A percentile compares a stretch with the other conserved stretches of the same genome.
Evolutionary conservation across 1,140 invertebrate genomes (phyloP).

Genomic region (Triops cancriformis): DNA sequence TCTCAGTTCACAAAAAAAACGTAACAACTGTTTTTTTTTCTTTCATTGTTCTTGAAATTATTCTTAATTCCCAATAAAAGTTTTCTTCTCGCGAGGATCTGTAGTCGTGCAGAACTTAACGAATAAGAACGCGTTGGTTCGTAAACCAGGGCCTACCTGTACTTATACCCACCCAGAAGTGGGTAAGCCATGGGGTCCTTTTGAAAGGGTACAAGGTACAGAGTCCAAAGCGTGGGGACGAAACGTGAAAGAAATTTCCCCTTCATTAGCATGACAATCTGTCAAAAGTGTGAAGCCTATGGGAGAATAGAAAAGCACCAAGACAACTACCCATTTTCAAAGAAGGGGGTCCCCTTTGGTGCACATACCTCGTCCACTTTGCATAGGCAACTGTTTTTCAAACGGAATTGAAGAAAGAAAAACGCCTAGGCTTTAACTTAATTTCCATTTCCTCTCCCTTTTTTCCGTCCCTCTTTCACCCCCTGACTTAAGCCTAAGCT

Average conservation of each 20-base stretch:
- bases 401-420: not conserved
- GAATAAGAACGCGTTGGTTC: too few relatives aligned
- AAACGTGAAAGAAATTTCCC: not conserved
- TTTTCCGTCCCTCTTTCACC: too few relatives aligned
- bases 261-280: slow-evolving; percentile 10
- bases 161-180: too few relatives aligned
- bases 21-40: too few relatives aligned
- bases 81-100: too few relatives aligned
- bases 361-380: not conserved
- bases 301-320: not conserved
- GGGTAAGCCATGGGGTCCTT: not conserved
- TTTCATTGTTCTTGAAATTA: too few relatives aligned
- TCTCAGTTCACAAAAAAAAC: too few relatives aligned
- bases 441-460: too few relatives aligned
- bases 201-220: not conserved
- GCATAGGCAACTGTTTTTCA: not conserved
- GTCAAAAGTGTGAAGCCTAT: slow-evolving; percentile 9
- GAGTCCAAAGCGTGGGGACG: not conserved
- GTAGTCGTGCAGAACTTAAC: too few relatives aligned
- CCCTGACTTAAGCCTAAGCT: too few relatives aligned
- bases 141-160: too few relatives aligned
- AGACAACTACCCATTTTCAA: not conserved
- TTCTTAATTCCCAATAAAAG: too few relatives aligned
- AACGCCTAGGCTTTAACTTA: not conserved
- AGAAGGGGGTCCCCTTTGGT: not conserved